Conservation (phyloP, 2,797 vertebrate genomes). For the Mormyrops boulengeri region DNA sequence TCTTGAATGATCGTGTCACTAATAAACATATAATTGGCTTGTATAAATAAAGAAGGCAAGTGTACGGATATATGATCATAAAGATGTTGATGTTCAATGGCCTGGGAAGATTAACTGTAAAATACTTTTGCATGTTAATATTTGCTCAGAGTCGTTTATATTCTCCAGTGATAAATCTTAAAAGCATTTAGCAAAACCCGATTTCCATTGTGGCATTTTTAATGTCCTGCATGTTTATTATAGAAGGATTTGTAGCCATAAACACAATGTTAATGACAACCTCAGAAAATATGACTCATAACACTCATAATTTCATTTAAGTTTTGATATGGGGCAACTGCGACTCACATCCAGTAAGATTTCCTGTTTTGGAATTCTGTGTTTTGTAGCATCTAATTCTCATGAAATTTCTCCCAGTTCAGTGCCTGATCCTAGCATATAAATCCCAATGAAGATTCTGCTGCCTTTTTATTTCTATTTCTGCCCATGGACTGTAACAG, state of each 20-base stretch:
- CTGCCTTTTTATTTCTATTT: not conserved
- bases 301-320: not conserved
- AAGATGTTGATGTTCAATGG: conserved; percentile 5
- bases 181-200: not conserved
- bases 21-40: conserved; percentile 16
- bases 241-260: not conserved
- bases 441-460: not conserved
- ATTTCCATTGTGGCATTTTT: not conserved
- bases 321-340: not conserved
- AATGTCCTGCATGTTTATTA: not conserved
- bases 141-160: not conserved
- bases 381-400: not conserved
- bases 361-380: not conserved
- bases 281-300: not conserved
- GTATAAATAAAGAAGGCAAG: conserved; percentile 12
- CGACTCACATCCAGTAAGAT: not conserved
- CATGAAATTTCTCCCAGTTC: not conserved
- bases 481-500: not conserved
- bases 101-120: not conserved
- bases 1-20: conserved; percentile 17
- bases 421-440: not conserved
- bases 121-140: not conserved
- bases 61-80: not conserved
- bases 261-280: not conserved
- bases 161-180: not conserved